Conservation (phyloP, 1,140 invertebrate genomes). For the Neuroterus valhalla region DNA sequence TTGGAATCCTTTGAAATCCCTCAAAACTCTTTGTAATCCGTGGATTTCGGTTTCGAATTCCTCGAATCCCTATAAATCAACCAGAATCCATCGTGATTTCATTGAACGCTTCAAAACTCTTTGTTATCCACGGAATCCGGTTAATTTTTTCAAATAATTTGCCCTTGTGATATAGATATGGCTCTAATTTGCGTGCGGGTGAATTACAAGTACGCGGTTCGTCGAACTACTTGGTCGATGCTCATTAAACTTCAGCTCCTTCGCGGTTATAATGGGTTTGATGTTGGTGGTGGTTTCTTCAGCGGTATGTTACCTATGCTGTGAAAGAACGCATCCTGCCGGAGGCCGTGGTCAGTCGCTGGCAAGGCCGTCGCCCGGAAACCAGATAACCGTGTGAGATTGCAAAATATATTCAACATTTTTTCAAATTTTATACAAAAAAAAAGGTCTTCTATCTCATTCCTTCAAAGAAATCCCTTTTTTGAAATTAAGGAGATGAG, state of each 20-base stretch:
- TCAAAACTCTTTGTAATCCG: no score
- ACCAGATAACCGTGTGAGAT: constrained; percentile 55
- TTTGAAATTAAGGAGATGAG: not conserved
- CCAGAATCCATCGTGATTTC: no score
- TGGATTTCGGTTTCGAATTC: no score
- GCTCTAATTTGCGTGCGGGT: not conserved
- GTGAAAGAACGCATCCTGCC: constrained; percentile 35
- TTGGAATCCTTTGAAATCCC: no score
- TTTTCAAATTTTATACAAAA: not conserved
- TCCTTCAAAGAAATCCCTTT: not conserved
- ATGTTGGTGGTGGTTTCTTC: constrained; percentile 38
- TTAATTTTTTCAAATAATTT: not conserved
- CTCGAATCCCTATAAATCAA: no score
- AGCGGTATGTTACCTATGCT: constrained; percentile 33
- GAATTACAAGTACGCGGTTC: constrained; percentile 18
- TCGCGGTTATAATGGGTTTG: constrained; percentile 28
- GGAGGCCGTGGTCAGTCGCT: constrained; percentile 47
- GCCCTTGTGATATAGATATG: not conserved
- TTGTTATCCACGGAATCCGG: no score
- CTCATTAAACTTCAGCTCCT: constrained; percentile 29
- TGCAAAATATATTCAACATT: constrained; percentile 33
- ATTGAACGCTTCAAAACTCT: no score
- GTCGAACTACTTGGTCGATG: constrained; percentile 30
- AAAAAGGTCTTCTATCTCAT: not conserved
- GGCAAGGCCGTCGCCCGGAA: constrained; percentile 49